Conservation (phyloP, 2,797 vertebrate genomes). For the Enteromius afrohamiltoni region DNA sequence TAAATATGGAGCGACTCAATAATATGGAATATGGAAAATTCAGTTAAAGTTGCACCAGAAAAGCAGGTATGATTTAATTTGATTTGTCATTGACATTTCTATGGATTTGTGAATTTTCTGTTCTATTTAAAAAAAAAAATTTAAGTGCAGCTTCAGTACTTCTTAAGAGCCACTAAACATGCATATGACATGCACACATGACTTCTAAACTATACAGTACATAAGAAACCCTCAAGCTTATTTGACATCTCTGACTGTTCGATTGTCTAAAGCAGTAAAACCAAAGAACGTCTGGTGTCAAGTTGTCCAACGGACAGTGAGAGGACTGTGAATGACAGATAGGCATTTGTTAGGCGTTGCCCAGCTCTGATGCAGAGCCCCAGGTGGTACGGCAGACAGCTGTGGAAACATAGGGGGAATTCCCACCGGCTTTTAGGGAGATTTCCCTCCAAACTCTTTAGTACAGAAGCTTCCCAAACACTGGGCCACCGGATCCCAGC, state of each 20-base stretch:
- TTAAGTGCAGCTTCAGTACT: neutral
- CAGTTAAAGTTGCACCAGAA: no score
- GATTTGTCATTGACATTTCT: neutral
- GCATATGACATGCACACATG: neutral
- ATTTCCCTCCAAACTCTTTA: constrained; percentile 38
- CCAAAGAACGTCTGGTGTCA: constrained; percentile 13
- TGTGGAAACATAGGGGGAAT: constrained; percentile 39
- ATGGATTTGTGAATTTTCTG: no score
- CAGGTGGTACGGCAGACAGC: constrained; percentile 41
- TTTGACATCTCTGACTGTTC: neutral
- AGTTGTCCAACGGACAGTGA: neutral
- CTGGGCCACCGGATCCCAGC: neutral
- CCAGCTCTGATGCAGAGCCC: constrained; percentile 25
- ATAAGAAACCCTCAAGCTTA: neutral
- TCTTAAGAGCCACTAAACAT: neutral
- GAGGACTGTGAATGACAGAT: constrained; percentile 9
- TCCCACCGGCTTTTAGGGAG: constrained; percentile 30
- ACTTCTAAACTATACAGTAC: neutral
- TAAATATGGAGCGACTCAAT: no score
- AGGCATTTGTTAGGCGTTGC: constrained; percentile 36
- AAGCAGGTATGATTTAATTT: no score
- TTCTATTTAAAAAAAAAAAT: no score
- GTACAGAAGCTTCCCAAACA: constrained; percentile 20
- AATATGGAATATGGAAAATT: no score
- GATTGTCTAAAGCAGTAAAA: neutral